Percentiles rank a stretch among this genome's conserved stretches.
Conservation (phyloP, 2,797 vertebrate genomes). For the Schizopygopsis malacanthus region DNA sequence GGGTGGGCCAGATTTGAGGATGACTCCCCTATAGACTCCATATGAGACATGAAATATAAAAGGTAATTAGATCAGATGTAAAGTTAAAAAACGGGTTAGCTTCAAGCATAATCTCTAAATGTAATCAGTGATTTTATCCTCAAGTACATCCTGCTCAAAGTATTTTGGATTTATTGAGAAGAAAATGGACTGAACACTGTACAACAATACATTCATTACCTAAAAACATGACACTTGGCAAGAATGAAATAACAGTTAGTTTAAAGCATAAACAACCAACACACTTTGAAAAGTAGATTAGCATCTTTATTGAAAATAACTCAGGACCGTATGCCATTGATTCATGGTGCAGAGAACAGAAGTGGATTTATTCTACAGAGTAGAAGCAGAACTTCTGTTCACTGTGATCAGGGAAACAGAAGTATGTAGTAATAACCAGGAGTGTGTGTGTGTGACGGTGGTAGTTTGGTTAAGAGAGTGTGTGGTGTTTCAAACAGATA, state of each 20-base stretch:
- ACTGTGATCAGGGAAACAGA: background rate
- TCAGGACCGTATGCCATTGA: conserved; percentile 23
- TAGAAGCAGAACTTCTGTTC: background rate
- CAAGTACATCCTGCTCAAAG: no score
- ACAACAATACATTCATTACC: no score
- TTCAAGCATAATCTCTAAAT: no score
- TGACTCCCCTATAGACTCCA: no score
- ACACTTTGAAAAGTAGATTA: conserved; percentile 48
- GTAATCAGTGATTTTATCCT: no score
- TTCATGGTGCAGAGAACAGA: conserved; percentile 29
- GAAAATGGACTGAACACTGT: no score
- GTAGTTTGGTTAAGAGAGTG: background rate
- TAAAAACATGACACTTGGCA: no score
- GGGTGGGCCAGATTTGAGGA: no score
- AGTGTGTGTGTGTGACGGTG: background rate
- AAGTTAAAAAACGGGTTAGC: no score
- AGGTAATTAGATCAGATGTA: no score
- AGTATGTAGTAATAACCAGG: background rate
- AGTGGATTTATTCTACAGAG: conserved; percentile 8
- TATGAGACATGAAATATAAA: no score
- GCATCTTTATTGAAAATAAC: conserved; percentile 57
- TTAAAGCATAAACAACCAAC: background rate
- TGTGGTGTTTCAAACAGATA: conserved; percentile 13
- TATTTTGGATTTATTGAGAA: no score
- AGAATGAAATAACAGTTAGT: background rate